Conservation (phyloP, 1,140 invertebrate genomes). For the Lineus longissimus region DNA sequence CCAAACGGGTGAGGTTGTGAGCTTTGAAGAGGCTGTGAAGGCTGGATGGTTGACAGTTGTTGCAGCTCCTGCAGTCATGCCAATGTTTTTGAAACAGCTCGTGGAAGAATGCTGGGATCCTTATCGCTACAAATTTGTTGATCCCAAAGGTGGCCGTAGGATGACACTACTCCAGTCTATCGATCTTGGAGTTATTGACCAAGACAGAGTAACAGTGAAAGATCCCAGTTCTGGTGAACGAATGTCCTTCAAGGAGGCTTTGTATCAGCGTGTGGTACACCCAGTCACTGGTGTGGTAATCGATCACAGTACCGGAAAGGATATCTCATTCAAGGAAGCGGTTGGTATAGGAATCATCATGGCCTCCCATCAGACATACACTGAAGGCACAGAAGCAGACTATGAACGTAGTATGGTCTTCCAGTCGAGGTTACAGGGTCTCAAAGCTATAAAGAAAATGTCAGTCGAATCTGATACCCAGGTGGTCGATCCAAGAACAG, state of each 20-base stretch:
- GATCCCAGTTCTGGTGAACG: constrained; percentile 72
- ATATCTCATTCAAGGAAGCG: constrained; percentile 40
- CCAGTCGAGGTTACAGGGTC: neutral
- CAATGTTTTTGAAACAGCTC: constrained; percentile 4
- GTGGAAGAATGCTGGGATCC: constrained; percentile 7
- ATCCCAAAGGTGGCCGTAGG: constrained; percentile 31
- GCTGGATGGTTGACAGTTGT: neutral
- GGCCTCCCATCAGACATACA: constrained; percentile 2
- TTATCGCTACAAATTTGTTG: constrained; percentile 17
- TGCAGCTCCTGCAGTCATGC: neutral
- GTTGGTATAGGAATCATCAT: constrained; percentile 46
- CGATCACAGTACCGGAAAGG: neutral
- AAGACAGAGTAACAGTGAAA: constrained; percentile 68
- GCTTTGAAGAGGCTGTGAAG: neutral
- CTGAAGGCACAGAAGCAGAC: neutral
- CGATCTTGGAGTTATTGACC: constrained; percentile 69
- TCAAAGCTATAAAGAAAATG: constrained; percentile 1
- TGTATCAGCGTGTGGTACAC: neutral
- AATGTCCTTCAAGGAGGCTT: constrained; percentile 33
- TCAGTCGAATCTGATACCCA: constrained; percentile 1
- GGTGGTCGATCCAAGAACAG: neutral
- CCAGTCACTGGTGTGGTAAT: constrained; percentile 1
- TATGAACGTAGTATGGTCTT: neutral
- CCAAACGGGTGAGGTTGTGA: constrained; percentile 71
- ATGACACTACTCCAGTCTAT: constrained; percentile 68